Evolutionary conservation across 2,797 vertebrate genomes (phyloP).

Genomic region (Notolabrus celidotus): DNA sequence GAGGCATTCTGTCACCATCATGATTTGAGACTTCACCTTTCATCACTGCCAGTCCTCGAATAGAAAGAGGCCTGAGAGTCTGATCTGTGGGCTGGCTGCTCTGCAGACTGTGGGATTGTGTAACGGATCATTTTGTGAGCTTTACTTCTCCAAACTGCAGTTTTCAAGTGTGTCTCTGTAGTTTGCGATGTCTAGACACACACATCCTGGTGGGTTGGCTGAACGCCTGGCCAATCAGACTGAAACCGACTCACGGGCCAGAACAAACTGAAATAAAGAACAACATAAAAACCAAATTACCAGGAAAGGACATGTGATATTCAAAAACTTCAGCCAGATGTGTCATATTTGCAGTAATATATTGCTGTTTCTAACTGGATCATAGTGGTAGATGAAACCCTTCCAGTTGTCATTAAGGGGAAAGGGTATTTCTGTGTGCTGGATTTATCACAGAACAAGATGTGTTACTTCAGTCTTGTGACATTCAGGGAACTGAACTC

Average conservation of each 20-base stretch:
- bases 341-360: neutral
- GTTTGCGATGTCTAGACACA: conserved; percentile 51
- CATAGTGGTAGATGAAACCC: neutral
- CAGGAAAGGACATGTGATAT: neutral
- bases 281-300: neutral
- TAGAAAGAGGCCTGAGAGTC: conserved; percentile 15
- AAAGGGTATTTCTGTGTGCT: neutral
- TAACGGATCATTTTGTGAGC: conserved; percentile 41
- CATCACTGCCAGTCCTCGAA: neutral
- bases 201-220: conserved; percentile 42
- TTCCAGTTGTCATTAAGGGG: neutral
- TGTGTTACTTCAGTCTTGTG: neutral
- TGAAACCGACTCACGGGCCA: conserved; percentile 7
- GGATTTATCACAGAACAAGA: neutral
- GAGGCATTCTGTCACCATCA: neutral
- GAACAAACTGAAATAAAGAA: conserved; percentile 20
- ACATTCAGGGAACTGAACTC: neutral
- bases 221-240: conserved; percentile 20
- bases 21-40: conserved; percentile 18
- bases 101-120: conserved; percentile 15
- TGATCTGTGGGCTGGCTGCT: conserved; percentile 33
- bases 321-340: neutral
- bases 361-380: neutral
- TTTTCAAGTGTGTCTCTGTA: conserved; percentile 10
- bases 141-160: conserved; percentile 42